Percentiles rank a stretch among this genome's conserved stretches.
These are phyloP conservation scores for Clarias gariepinus DNA, from an alignment of 2,113 vertebrate genomes.

Conservation along the genomic window DNA sequence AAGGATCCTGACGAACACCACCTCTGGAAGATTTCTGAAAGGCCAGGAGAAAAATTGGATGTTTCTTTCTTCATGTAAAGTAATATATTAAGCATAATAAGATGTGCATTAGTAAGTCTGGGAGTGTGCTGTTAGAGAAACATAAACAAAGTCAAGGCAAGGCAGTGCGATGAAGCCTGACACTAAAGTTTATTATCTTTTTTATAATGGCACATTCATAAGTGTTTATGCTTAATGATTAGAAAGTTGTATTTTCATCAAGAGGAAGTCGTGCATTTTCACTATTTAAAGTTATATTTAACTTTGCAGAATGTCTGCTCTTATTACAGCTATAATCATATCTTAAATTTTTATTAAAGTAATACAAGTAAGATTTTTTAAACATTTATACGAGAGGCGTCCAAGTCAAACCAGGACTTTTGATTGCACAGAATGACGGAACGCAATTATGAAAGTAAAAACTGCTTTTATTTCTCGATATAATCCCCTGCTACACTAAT, in stretches of 20 bases:
- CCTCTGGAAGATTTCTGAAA: conserved; percentile 51
- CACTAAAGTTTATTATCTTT: neutral
- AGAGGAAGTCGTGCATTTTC: neutral
- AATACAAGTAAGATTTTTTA: neutral
- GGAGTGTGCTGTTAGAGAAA: neutral
- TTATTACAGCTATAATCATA: neutral
- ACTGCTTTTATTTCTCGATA: too few relatives aligned
- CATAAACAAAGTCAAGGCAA: neutral
- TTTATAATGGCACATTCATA: neutral
- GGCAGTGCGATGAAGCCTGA: neutral
- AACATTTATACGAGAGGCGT: neutral
- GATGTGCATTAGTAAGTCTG: neutral
- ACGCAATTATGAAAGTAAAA: too few relatives aligned
- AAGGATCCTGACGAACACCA: conserved; percentile 63
- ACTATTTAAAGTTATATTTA: neutral
- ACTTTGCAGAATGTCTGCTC: neutral
- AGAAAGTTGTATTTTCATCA: neutral
- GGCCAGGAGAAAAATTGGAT: neutral
- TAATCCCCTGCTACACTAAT: too few relatives aligned
- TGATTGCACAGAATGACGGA: too few relatives aligned
- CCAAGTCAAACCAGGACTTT: too few relatives aligned
- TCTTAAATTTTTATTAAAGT: neutral
- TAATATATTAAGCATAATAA: neutral
- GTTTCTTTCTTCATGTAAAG: neutral
- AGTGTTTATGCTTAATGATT: neutral